These are phyloP conservation scores for Falco novaeseelandiae DNA, from an alignment of 2,797 vertebrate species.

Conservation along the genomic window DNA sequence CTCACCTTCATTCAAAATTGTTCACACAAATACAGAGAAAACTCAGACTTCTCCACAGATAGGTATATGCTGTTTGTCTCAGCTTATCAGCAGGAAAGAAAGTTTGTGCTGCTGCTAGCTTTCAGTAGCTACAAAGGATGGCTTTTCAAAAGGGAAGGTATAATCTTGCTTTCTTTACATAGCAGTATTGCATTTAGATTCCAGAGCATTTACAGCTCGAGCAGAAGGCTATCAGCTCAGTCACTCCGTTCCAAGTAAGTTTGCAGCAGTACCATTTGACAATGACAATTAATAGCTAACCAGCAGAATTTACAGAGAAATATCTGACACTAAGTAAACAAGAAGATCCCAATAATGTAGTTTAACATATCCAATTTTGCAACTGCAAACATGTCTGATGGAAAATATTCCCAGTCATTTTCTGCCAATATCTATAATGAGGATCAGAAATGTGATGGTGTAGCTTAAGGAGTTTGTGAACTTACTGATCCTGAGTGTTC, in stretches of 20 bases:
- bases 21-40: neutral
- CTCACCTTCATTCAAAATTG: neutral
- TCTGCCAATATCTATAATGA: slow-evolving; percentile 30
- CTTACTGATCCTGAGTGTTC: neutral
- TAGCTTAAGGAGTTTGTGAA: neutral
- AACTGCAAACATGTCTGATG: neutral
- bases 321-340: neutral
- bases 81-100: neutral
- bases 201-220: neutral
- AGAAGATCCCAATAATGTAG: neutral
- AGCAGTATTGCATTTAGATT: neutral
- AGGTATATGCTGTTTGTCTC: neutral
- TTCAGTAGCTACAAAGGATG: neutral
- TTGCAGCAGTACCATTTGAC: neutral
- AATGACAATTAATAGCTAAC: neutral
- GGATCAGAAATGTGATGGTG: slow-evolving; percentile 15
- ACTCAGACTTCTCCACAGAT: neutral
- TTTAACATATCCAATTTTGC: neutral
- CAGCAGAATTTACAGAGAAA: neutral
- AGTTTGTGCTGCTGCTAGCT: neutral
- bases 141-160: neutral
- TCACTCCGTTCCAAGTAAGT: neutral
- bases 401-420: slow-evolving; percentile 20
- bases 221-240: neutral
- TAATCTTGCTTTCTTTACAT: neutral